Conservation (phyloP, 2,888 invertebrate species). For the Sympetrum striolatum region DNA sequence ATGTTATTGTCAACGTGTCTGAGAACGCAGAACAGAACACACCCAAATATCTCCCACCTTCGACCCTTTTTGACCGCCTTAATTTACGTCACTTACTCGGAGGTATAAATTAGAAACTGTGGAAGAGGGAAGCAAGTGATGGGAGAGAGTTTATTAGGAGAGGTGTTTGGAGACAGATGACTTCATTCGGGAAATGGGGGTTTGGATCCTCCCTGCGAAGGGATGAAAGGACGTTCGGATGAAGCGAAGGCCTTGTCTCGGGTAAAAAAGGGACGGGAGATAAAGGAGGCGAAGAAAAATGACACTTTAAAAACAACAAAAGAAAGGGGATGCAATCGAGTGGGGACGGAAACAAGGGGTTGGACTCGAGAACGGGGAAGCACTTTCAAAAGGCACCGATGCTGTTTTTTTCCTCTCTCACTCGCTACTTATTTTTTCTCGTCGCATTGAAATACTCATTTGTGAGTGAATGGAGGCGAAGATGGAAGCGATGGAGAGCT, state of each 20-base stretch:
- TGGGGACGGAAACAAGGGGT: neutral
- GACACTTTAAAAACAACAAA: constrained; percentile 33
- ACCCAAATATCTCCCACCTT: too few relatives aligned
- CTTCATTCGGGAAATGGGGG: constrained; percentile 6
- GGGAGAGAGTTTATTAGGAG: neutral
- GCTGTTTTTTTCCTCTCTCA: neutral
- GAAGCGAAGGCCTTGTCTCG: neutral
- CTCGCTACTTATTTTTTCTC: neutral
- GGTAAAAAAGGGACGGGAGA: neutral
- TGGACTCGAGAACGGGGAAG: neutral
- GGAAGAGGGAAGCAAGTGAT: neutral
- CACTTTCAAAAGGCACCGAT: neutral
- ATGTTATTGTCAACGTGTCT: too few relatives aligned
- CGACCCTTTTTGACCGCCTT: too few relatives aligned
- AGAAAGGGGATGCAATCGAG: constrained; percentile 8
- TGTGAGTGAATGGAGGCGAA: neutral
- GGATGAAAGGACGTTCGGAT: neutral
- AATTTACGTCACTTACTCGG: too few relatives aligned
- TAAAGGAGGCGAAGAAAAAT: constrained; percentile 14
- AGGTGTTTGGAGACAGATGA: constrained; percentile 28
- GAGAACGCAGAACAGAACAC: too few relatives aligned
- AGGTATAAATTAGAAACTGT: neutral
- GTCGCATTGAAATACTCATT: neutral
- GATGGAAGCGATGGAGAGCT: neutral
- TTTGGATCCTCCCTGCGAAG: neutral